A percentile compares a stretch with the other conserved stretches of the same genome.
These are phyloP conservation scores for Saturnia pavonia DNA, from an alignment of 2,888 invertebrate genomes.

Conservation along the genomic window DNA sequence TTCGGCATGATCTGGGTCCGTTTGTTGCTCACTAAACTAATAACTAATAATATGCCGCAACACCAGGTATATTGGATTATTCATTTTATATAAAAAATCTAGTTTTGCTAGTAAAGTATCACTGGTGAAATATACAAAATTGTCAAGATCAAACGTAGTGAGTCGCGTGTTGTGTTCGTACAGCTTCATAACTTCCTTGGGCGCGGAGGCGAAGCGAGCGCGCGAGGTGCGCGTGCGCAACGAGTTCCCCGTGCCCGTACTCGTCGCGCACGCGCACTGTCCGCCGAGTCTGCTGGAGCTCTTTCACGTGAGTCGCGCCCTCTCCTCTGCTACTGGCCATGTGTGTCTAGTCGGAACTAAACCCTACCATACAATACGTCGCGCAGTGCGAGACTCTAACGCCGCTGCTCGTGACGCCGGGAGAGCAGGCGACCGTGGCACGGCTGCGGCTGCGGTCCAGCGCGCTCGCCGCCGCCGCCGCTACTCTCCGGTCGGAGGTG, in stretches of 20 bases:
- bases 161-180: neutral
- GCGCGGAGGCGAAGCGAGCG: conserved; percentile 35
- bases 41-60: no score
- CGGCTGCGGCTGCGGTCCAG: conserved; percentile 31
- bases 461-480: conserved; percentile 16
- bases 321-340: neutral
- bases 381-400: conserved; percentile 39
- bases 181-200: conserved; percentile 54
- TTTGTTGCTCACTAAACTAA: no score
- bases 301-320: conserved; percentile 49
- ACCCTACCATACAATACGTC: neutral
- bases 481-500: conserved; percentile 34
- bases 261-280: conserved; percentile 40
- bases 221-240: conserved; percentile 54
- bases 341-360: neutral
- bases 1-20: no score
- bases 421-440: conserved; percentile 33
- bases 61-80: neutral
- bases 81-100: neutral
- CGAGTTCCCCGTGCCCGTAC: conserved; percentile 53
- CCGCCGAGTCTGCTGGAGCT: conserved; percentile 40
- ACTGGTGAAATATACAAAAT: neutral
- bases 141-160: neutral
- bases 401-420: conserved; percentile 39
- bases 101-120: neutral